A percentile compares a stretch with the other conserved stretches of the same genome.
These are phyloP conservation scores for Malurus splendens DNA, from an alignment of 2,797 vertebrate genomes.

Conservation along the genomic window DNA sequence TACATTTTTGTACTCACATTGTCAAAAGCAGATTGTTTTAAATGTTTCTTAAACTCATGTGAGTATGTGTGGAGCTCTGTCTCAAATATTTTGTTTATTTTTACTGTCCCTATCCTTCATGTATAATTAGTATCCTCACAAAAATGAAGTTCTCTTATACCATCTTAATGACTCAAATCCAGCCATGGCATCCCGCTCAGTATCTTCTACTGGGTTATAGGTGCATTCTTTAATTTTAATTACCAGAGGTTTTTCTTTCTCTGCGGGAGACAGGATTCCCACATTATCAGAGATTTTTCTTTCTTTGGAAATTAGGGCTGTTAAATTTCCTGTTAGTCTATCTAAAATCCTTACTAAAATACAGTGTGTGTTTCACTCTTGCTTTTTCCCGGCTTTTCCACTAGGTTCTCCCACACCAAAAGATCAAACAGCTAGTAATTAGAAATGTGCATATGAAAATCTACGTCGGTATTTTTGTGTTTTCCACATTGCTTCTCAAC, in stretches of 20 bases:
- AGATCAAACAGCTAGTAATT: not conserved
- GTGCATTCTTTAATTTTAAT: not conserved
- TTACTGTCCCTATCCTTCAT: not conserved
- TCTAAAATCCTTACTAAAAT: not conserved
- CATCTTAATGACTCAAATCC: not conserved
- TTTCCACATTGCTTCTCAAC: not conserved
- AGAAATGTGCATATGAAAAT: not conserved
- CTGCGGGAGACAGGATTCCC: not conserved
- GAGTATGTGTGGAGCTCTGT: not conserved
- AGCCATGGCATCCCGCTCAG: not conserved
- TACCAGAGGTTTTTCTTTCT: not conserved
- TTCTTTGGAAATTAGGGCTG: not conserved
- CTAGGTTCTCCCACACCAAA: not conserved
- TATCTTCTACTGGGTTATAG: not conserved
- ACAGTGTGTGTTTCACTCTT: not conserved
- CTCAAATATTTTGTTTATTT: not conserved
- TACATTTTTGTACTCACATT: not conserved
- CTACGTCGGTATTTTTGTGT: not conserved
- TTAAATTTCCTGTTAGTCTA: not conserved
- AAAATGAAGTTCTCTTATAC: not conserved
- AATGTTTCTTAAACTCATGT: not conserved
- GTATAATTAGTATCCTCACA: not conserved
- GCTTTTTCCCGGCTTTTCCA: not conserved
- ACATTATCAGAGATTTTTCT: not conserved
- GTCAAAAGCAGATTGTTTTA: not conserved